Evolutionary conservation across 2,888 invertebrate genomes (phyloP), one percentile per base, ranked within the genome.

Genomic region (Cephus pulcher): DNA sequence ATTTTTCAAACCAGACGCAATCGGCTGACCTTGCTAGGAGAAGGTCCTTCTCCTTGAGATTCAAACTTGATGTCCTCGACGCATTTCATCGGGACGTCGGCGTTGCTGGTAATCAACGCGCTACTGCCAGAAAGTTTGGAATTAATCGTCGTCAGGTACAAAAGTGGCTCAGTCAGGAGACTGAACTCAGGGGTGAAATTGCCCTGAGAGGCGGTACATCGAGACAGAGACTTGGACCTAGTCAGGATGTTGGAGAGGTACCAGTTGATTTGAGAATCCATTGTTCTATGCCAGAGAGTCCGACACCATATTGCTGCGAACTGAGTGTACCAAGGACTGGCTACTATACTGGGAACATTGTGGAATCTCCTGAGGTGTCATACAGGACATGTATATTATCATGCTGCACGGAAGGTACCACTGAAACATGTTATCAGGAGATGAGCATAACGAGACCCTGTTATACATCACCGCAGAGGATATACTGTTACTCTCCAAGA

Each of bases 141-240:
- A 93, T 93, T 77, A 93, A 93, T 84, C 90, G 93, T 11, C 90
- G 93, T 23, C 93, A 93, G 86, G 92, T 93, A 40, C 93, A 93
- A 81, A 93, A 93, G 83, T 93, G 93, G 93, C 85, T 93, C 3
- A 90, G 92, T 15, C 92, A 92, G 81, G 92, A 92, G 81, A 82
- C 84, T 12, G 89, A 92, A 12, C 87, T 93, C 3, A 86, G 92
- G 12, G 90, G 90, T 30, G 92, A 92, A 80, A 89, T 90, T 30
- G 86, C 87, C 0, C 84, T 89, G 4, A 84, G 90, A 12, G 89
- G 89, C 33, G 91, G 90, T 4, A 86, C 88, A 73, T 87, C 88
- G n/a, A 85, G 92, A n/a, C 92, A 92, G 77, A 85, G 92, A 70
- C 82, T 92, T 3, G 91, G 90, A 0, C 88, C 91, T 30, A 82